These are phyloP conservation scores for Phaetusa simplex DNA, from an alignment of 2,113 vertebrate genomes.

Conservation along the genomic window DNA sequence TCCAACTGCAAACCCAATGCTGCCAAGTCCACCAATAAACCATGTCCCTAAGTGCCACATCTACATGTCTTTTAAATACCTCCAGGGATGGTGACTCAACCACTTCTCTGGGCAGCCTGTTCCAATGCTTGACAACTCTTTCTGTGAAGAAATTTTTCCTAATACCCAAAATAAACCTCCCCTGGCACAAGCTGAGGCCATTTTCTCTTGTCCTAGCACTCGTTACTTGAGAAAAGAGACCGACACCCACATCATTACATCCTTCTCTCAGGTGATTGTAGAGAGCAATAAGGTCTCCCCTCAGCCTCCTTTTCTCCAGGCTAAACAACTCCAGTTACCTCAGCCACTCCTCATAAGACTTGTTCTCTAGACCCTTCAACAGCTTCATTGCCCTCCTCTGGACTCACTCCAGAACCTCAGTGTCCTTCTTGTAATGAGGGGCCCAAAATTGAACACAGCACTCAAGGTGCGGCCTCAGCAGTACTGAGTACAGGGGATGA, in stretches of 20 bases:
- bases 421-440: not conserved
- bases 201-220: not conserved
- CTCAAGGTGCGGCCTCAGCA: fast-evolving
- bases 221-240: not conserved
- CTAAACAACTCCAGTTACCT: not conserved
- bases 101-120: not conserved
- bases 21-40: not conserved
- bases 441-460: not conserved
- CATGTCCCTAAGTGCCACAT: not conserved
- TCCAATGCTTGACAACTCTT: not conserved
- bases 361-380: not conserved
- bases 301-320: not conserved
- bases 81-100: no score
- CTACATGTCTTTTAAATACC: not conserved
- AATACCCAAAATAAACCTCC: not conserved
- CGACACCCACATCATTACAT: not conserved
- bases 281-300: not conserved
- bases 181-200: not conserved
- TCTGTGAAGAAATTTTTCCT: not conserved
- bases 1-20: not conserved
- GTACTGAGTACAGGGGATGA: not conserved
- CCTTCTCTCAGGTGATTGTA: not conserved
- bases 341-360: not conserved
- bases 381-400: not conserved
- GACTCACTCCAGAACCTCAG: not conserved